Percentiles rank a stretch among this genome's conserved stretches.
phyloP scores from a whole-genome alignment of 2,113 vertebrate genomes.

The Micronycteris hirsuta region DNA sequence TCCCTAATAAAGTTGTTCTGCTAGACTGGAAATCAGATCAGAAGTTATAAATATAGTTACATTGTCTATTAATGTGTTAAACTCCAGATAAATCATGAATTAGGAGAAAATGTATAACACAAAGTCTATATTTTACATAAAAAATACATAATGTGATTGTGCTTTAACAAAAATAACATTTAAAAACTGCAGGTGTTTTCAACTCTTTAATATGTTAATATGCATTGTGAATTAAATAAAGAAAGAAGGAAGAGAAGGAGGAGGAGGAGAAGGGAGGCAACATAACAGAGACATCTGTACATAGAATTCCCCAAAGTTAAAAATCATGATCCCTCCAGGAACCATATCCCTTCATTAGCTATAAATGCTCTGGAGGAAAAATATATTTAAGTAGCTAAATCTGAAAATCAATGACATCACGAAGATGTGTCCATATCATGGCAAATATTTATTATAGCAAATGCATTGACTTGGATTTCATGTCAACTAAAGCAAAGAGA shows the following conservation, averaged over 20 bases:
- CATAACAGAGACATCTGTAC: neutral
- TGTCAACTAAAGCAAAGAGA: neutral
- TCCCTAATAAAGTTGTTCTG: neutral
- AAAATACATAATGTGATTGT: neutral
- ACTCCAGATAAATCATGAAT: neutral
- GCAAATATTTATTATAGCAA: neutral
- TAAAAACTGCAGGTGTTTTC: neutral
- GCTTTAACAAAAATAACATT: neutral
- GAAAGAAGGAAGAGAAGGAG: fast-evolving
- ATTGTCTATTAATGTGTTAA: neutral
- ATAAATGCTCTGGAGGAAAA: neutral
- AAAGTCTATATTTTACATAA: neutral
- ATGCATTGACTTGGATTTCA: neutral
- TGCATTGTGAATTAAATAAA: neutral
- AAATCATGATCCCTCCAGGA: neutral
- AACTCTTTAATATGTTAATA: neutral
- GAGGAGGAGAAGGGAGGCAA: too few relatives aligned
- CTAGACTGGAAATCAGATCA: neutral
- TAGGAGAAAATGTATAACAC: neutral
- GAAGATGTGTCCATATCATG: neutral
- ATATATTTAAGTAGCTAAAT: neutral
- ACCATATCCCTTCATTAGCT: neutral
- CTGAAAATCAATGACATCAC: neutral
- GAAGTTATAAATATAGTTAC: neutral
- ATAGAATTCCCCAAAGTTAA: neutral